Base-by-base conservation (phyloP, 2,797 vertebrate species). In the Parauchenoglanis ngamensis region DNA sequence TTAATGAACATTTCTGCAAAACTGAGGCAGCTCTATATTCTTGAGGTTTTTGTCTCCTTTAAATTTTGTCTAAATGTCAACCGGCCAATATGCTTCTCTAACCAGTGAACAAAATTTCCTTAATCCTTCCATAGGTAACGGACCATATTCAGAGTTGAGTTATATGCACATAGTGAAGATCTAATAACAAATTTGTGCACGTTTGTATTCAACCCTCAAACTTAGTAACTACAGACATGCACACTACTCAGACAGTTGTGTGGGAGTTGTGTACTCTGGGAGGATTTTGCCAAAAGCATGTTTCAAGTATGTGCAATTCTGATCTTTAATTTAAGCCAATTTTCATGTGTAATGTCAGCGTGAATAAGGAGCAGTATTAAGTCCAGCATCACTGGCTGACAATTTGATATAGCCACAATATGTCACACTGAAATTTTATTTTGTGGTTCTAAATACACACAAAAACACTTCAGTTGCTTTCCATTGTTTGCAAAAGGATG, bases 41-140 rank as follows among this genome's bases (percentile, higher is more conserved):
- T 81, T 86, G 21, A 56, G 84, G 7, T 83, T 46, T 59, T 80
- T 78, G 54, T 88, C 92, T 90, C 10, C 10, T 83, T 67, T 31
- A 67, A 67, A 63, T 88, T 93, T 86, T 84, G 91, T 86, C 84
- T 88, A 95, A 95, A 61, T 94, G 93, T 94, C 93, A 95, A 87
- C 85, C 88, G 92, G 93, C 93, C 92, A 63, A 65, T 92, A 90
- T 23, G 17, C 10, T 59, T 79, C 11, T 57, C 1, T 21, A 15
- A 61, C 56, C 35, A 61, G 40, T 80, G 21, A 40, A 80, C 78
- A 61, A 44, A 61, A n/a, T 80, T 13, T 81, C 56, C 57, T 63
- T 46, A 63, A 46, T 81, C 57, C 57, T 81, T 63, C 35, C 79
- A 81, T n/a, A 80, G 11, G 44, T 44, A 80, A 80, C 61, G 78